Evolutionary conservation across 2,113 vertebrate genomes (phyloP).

Genomic region (western clawed frog (Xenopus tropicalis)): UCB_Xtro_10.0 CM004449.2:120731501-120732000

Average conservation of each 20-base stretch:
- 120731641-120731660: constrained; percentile 50
- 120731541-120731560: constrained; percentile 52
- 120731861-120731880: background rate
- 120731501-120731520: constrained; percentile 41
- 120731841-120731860: background rate
- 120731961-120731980: too few relatives aligned
- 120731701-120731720: constrained; percentile 47
- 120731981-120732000: too few relatives aligned
- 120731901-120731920: background rate
- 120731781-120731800: constrained; percentile 53
- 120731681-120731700: constrained; percentile 47
- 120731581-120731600: constrained; percentile 50
- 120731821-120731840: background rate
- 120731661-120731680: constrained; percentile 36
- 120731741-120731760: constrained; percentile 49
- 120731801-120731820: constrained; percentile 9
- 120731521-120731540: constrained; percentile 49
- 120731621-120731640: constrained; percentile 51
- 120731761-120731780: constrained; percentile 56
- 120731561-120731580: constrained; percentile 51
- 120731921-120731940: too few relatives aligned
- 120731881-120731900: background rate
- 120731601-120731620: constrained; percentile 47
- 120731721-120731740: constrained; percentile 57
- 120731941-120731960: too few relatives aligned